Base-by-base conservation (phyloP, 2,888 invertebrate species). In the Listrodromus nycthemerus region DNA sequence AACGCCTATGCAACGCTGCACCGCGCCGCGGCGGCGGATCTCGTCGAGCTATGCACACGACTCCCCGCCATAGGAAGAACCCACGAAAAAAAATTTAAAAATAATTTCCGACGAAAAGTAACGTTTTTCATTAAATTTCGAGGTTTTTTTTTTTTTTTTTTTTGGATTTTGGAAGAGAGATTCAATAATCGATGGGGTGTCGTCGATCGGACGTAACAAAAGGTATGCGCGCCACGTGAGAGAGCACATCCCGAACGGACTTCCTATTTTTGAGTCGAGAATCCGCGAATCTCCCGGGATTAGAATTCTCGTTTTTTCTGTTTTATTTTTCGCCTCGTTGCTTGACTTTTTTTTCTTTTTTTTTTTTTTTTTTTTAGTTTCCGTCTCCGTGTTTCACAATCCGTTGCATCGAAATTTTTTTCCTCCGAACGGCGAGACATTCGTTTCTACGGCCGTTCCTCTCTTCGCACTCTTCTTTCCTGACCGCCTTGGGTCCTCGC, bases 21-120 rank as follows among this genome's bases (percentile, higher is more conserved):
- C 80, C 83, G 84, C 84, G 21, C 55, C n/a, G 65, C 83, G 63
- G 73, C 61, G n/a, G 58, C 77, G 58, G 80, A 84, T 84, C 80
- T 80, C 74, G 37, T 73, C 86, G 65, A 76, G 71, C 86, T 84
- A 84, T 83, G 82, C 86, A 82, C n/a, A 84, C 86, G 16, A 45
- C 41, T 16, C 41, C 13, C 41, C 13, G 41, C 41, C 77, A 63
- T 61, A 81, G 69, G 84, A 78, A 69, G 81, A 70, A 74, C 67
- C 81, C 52, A 67, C 67, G 75, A 37, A 30, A 21, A 58, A 58
- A 13, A 52, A 4, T 27, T 27, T 58, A 16, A 10, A 37, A 37
- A 37, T 37, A 1, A 10, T 27, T 58, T 27, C 6, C 6, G 13
- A 1, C 24, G 5, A 8, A 48, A 6, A n/a, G n/a, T n/a, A n/a